Evolutionary conservation across 2,113 vertebrate genomes (phyloP), one percentile per base, ranked within the genome.

Genomic region (Microcebus murinus): DNA sequence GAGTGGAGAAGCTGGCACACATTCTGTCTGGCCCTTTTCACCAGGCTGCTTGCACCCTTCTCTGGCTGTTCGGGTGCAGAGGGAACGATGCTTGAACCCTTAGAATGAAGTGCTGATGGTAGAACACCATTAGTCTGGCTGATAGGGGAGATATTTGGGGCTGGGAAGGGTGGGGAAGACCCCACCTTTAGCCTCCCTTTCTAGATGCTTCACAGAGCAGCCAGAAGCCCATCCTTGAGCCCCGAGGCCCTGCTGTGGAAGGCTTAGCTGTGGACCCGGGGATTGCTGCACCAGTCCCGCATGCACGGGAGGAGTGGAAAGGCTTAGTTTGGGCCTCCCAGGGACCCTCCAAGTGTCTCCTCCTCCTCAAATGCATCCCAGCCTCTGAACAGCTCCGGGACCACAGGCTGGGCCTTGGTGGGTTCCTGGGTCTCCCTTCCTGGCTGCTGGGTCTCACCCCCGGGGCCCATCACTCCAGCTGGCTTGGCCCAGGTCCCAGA

Each of bases 401-500:
- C 57, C 31, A 29, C 3, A 36, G 71, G 36, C 48, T 70, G 18
- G 39, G 77, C 59, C 34, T 82, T 52, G 89, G 63, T 95, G 95
- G 96, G 55, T 85, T 80, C 68, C 83, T 74, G 34, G 90, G 93
- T 80, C 88, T 94, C 45, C 52, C 76, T 77, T 92, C 34, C n/a
- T 67, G 92, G 74, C 86, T 93, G 70, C 76, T 80, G 87, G 25
- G 57, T 77, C 91, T 96, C 79, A 96, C 65, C 94, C 94, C 74
- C 29, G 1, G 68, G 92, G 36, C 92, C 77, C 76, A 42, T 94
- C 71, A 34, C 81, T 91, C 83, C 52, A 84, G 80, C 65, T 71
- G 76, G 81, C 52, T 87, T 96, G 97, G 96, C 96, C 42, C n/a
- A 14, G 34, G 87, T 96, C 93, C 95, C 95, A 84, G 79, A 89